Evolutionary conservation across 2,797 vertebrate species (phyloP).

Genomic region (Cossypha niveicapilla): DNA sequence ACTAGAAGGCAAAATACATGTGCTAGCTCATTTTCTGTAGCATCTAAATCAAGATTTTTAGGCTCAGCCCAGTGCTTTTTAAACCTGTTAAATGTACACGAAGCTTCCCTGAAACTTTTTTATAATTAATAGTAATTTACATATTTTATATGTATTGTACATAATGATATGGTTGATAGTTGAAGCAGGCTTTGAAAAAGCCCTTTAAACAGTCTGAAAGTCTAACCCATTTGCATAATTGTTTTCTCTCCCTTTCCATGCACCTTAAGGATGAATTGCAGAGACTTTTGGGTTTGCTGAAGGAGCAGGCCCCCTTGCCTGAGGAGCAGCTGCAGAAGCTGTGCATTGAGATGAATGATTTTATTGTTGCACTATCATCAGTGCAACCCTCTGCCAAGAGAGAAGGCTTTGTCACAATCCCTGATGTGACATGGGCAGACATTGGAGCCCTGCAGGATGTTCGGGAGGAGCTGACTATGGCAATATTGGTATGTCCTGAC

Average conservation of each 20-base stretch:
- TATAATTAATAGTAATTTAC: not conserved
- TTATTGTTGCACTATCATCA: constrained; percentile 80
- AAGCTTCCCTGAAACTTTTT: not conserved
- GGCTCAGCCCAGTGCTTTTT: not conserved
- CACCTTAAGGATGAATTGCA: constrained; percentile 79
- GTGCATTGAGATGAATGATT: constrained; percentile 88
- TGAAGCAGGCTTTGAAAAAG: not conserved
- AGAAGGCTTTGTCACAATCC: constrained; percentile 94
- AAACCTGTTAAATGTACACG: not conserved
- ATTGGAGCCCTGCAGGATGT: constrained; percentile 91
- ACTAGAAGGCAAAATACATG: not conserved
- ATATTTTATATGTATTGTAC: not conserved
- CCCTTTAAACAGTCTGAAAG: not conserved
- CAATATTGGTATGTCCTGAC: constrained; percentile 85
- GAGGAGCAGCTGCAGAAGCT: constrained; percentile 84
- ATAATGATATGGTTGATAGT: not conserved
- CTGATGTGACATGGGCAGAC: constrained; percentile 93
- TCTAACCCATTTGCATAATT: not conserved
- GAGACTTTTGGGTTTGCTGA: constrained; percentile 81
- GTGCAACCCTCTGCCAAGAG: constrained; percentile 96
- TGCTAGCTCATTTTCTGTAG: not conserved
- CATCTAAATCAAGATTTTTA: not conserved
- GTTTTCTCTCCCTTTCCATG: not conserved
- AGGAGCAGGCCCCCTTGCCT: constrained; percentile 74
- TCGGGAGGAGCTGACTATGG: constrained; percentile 94